Evolutionary conservation across 2,888 invertebrate genomes (phyloP).

Genomic region (Lasioglossum calceatum): DNA sequence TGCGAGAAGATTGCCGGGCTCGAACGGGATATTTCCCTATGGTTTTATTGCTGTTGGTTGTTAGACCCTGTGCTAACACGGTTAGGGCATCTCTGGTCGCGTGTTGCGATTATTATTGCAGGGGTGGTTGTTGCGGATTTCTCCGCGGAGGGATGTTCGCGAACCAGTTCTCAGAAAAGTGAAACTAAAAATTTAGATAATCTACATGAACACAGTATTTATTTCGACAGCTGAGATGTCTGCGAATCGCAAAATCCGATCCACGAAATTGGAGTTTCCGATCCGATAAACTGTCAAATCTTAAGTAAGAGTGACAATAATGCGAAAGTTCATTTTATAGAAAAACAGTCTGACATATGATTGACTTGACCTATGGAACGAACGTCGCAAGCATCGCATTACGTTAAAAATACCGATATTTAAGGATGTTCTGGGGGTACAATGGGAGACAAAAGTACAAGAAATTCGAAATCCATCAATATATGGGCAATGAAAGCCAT

Average conservation of each 20-base stretch:
- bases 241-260: no score
- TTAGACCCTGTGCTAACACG: not conserved
- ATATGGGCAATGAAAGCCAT: no score
- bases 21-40: not conserved
- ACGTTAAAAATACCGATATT: not conserved
- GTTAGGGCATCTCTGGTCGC: not conserved
- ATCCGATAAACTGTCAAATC: not conserved
- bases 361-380: not conserved
- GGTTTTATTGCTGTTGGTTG: not conserved
- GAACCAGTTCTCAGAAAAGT: not conserved
- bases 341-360: not conserved
- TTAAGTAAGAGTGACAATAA: not conserved
- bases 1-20: not conserved
- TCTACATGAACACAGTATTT: no score
- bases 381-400: no score
- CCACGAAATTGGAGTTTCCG: not conserved
- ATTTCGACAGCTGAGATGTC: no score
- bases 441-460: no score
- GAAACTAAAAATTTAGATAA: no score
- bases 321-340: rapidly evolving
- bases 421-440: no score
- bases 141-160: no score
- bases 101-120: not conserved
- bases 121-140: not conserved
- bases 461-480: no score